Percentiles rank a stretch among this genome's conserved stretches.
Evolutionary conservation across 2,888 invertebrate species (phyloP).

Genomic region (Ectropis crepuscularia): DNA sequence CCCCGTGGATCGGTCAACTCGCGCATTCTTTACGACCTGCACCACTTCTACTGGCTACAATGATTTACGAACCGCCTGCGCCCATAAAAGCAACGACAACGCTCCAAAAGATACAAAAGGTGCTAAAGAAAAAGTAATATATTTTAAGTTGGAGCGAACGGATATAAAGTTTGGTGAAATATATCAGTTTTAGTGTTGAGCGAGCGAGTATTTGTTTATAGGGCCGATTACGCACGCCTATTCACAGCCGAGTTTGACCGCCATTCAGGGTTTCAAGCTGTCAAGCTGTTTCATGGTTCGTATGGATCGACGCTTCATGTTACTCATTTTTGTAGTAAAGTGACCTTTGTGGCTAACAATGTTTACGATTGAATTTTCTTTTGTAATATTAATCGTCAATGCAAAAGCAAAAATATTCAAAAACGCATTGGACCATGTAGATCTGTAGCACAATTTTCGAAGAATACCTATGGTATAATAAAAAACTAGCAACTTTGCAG

Average conservation of each 20-base stretch:
- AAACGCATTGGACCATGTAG: no score
- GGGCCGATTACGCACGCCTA: slow-evolving; percentile 77
- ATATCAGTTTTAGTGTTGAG: slow-evolving; percentile 80
- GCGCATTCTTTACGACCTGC: slow-evolving; percentile 77
- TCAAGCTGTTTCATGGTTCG: neutral
- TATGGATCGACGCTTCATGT: no score
- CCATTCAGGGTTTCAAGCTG: neutral
- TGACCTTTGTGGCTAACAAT: no score
- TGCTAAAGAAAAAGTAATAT: slow-evolving; percentile 84
- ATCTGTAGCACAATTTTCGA: no score
- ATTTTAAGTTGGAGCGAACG: slow-evolving; percentile 80
- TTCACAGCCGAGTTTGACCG: slow-evolving; percentile 57
- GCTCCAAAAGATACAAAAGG: slow-evolving; percentile 84
- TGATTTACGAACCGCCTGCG: slow-evolving; percentile 82
- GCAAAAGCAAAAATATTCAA: no score
- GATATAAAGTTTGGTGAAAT: slow-evolving; percentile 83
- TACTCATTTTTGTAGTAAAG: no score
- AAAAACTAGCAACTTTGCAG: no score
- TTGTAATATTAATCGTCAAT: no score
- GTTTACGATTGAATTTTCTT: no score
- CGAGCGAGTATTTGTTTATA: slow-evolving; percentile 81
- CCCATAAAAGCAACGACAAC: slow-evolving; percentile 82
- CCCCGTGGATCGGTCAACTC: slow-evolving; percentile 59
- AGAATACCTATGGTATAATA: no score
- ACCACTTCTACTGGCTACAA: slow-evolving; percentile 78